A percentile compares a stretch with the other conserved stretches of the same genome.
Evolutionary conservation across 2,888 invertebrate genomes (phyloP).

Genomic region (Encarsia formosa): DNA sequence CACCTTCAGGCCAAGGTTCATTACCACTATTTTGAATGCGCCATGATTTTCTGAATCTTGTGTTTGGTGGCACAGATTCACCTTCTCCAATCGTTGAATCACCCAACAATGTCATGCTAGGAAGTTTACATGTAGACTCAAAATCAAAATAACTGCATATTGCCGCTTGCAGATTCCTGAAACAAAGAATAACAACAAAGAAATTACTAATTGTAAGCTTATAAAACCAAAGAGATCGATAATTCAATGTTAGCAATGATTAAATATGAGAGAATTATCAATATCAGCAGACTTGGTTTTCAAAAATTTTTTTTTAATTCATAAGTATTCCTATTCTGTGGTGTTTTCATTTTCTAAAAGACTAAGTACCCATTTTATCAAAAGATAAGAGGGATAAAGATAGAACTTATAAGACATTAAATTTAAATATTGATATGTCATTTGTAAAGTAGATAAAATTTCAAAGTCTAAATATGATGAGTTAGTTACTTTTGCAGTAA

Average conservation of each 20-base stretch:
- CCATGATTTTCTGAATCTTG: constrained; percentile 82
- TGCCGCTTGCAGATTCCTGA: constrained; percentile 94
- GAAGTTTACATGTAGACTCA: constrained; percentile 68
- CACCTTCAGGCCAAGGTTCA: constrained; percentile 82
- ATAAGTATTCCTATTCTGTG: not conserved
- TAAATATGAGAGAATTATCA: not conserved
- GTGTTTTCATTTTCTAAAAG: not conserved
- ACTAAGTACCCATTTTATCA: not conserved
- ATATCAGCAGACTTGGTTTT: not conserved
- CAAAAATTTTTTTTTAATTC: not conserved
- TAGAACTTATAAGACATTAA: no score
- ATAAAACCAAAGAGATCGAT: not conserved
- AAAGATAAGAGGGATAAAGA: no score
- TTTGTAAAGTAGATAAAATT: no score
- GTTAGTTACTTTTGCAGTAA: no score
- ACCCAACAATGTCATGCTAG: constrained; percentile 70
- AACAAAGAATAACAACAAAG: constrained; percentile 21
- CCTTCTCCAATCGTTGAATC: constrained; percentile 76
- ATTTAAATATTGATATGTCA: no score
- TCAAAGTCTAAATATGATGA: no score
- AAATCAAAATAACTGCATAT: constrained; percentile 94
- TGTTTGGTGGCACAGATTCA: constrained; percentile 68
- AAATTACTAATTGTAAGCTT: not conserved
- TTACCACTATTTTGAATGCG: constrained; percentile 81
- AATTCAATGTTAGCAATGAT: not conserved